Evolutionary conservation across 2,113 vertebrate genomes (phyloP), one percentile per base, ranked within the genome.

Genomic region (Dipodomys stephensi): DNA sequence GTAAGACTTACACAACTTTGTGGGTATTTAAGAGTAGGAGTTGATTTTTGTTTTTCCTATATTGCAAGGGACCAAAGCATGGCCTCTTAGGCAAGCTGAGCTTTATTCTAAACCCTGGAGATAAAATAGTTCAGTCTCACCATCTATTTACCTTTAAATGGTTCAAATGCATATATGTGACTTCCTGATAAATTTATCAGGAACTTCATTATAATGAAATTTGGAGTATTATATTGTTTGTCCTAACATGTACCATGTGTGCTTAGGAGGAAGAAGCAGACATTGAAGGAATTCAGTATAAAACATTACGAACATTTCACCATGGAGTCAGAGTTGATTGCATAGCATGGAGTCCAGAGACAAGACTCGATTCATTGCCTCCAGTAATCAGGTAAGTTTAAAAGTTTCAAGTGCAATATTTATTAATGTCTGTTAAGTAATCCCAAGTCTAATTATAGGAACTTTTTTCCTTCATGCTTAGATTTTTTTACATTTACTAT

Each of bases 261-360:
- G 12, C 90, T 4, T 94, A 99, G 99, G 99, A 99, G 96, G 99
- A 99, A 96, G 99, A 99, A 94, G 90, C 98, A 44, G 98, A 99
- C 76, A 88, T 99, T 16, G 99, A 99, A 62, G 99, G 99, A 78
- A 98, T 99, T 87, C 99, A 99, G 9, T 99, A 99, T 96, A 99
- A 98, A 76, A 98, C 98, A 5, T 97, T 99, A 3, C 98, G 98
- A 91, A 98, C 98, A 0, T 99, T 99, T 96, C 98, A 99, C 79
- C 99, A 99, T 73, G 99, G 99, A 57, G 96, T 99, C 32, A 97
- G 98, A 28, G 99, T 99, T 1, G 99, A 99, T 49, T 98, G 98
- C 64, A 98, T 99, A 35, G 99, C 99, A 0, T 99, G 99, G 99
- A 99, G 99, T 96, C 99, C 99, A 9, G 99, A 99, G 97, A 99